phyloP scores from a whole-genome alignment of 2,113 vertebrate genomes.

The Corynorhinus townsendii region DNA sequence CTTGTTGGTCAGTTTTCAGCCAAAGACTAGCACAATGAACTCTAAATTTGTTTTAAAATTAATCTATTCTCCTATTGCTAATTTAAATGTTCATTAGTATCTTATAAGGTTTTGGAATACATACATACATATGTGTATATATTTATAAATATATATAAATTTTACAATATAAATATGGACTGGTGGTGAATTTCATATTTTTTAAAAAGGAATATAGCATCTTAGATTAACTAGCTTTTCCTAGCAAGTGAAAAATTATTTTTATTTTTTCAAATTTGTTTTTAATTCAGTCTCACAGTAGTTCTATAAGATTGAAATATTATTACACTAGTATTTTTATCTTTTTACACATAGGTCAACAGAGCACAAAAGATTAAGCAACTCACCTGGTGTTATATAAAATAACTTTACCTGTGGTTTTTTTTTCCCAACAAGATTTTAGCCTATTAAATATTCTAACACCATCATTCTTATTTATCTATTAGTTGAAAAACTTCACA shows the following conservation, averaged over 20 bases:
- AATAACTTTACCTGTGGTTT: background rate
- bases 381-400: background rate
- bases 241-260: background rate
- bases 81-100: background rate
- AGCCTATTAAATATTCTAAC: background rate
- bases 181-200: background rate
- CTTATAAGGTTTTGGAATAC: background rate
- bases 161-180: background rate
- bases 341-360: background rate
- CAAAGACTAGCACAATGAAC: background rate
- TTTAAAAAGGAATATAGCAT: background rate
- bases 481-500: background rate
- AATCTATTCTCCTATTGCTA: background rate
- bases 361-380: background rate
- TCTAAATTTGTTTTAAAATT: background rate
- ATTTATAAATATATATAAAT: background rate
- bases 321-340: conserved; percentile 24
- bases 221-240: background rate
- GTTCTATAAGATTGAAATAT: background rate
- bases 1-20: background rate
- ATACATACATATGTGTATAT: background rate
- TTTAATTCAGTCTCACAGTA: conserved; percentile 29
- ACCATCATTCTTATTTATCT: background rate
- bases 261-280: background rate
- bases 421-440: background rate